phyloP scores from a whole-genome alignment of 35 echinoderm and acorn worm species.

The Lytechinus variegatus region DNA sequence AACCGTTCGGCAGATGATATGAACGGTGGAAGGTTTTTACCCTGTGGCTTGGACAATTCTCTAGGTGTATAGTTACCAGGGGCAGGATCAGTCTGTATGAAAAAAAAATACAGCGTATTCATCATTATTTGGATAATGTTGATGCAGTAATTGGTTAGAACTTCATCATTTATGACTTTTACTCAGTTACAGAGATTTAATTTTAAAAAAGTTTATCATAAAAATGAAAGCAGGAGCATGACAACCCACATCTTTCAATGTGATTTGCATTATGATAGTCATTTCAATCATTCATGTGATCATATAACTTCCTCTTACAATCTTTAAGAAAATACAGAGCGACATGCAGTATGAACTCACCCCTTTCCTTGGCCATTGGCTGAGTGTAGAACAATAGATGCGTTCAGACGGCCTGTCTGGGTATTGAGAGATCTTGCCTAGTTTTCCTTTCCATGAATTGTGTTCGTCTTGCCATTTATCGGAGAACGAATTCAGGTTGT shows the following conservation, averaged over 20 bases:
- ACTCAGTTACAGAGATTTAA: too few relatives aligned
- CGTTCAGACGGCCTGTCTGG: slow-evolving; percentile 83
- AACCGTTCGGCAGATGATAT: slow-evolving; percentile 97
- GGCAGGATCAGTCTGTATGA: slow-evolving; percentile 87
- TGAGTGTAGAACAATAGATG: slow-evolving; percentile 87
- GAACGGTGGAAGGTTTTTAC: slow-evolving; percentile 83
- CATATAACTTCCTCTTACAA: too few relatives aligned
- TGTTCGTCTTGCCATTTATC: slow-evolving; percentile 98
- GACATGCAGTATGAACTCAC: slow-evolving; percentile 58
- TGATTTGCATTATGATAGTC: too few relatives aligned
- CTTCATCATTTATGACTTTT: too few relatives aligned
- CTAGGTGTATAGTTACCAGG: slow-evolving; percentile 84
- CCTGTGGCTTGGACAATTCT: slow-evolving; percentile 69
- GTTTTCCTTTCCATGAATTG: slow-evolving; percentile 73
- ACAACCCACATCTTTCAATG: too few relatives aligned
- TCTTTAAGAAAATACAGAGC: neutral
- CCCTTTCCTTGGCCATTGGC: slow-evolving; percentile 90
- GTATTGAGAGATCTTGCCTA: slow-evolving; percentile 87
- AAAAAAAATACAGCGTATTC: neutral
- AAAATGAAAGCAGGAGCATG: too few relatives aligned
- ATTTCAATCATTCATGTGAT: too few relatives aligned
- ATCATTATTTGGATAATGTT: neutral
- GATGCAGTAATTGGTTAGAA: too few relatives aligned
- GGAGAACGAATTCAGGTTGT: slow-evolving; percentile 81
- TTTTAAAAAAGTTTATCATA: too few relatives aligned